A percentile compares a stretch with the other conserved stretches of the same genome.
These are phyloP conservation scores for Euthynnus affinis DNA, from an alignment of 2,797 vertebrate species.

Conservation along the genomic window DNA sequence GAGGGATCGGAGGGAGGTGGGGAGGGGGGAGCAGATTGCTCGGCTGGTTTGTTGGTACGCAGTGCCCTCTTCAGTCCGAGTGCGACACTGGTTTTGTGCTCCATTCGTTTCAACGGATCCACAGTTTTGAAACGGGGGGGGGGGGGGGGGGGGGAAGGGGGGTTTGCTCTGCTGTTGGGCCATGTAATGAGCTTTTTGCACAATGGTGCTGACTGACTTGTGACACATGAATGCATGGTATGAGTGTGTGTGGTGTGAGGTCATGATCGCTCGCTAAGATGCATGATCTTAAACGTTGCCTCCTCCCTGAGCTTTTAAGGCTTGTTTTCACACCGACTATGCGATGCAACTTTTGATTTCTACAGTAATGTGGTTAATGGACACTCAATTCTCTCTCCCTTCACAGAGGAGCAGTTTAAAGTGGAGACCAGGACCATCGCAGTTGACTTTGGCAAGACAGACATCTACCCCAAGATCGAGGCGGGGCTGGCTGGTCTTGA, in stretches of 20 bases:
- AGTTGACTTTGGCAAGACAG: conserved; percentile 89
- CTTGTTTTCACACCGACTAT: neutral
- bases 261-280: neutral
- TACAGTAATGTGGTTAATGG: neutral
- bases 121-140: conserved; percentile 10
- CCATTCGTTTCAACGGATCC: conserved; percentile 16
- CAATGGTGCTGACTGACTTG: neutral
- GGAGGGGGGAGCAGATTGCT: neutral
- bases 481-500: conserved; percentile 88
- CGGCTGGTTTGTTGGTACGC: conserved; percentile 67
- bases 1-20: conserved; percentile 36
- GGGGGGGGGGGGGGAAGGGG: neutral
- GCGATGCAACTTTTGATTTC: neutral
- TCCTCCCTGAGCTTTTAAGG: neutral
- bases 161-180: conserved; percentile 7
- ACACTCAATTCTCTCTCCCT: conserved; percentile 2
- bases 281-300: neutral
- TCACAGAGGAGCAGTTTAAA: conserved; percentile 88
- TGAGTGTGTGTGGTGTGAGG: neutral
- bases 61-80: conserved; percentile 72
- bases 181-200: conserved; percentile 18
- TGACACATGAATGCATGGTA: neutral
- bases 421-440: conserved; percentile 93
- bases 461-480: conserved; percentile 92
- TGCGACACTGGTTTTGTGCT: neutral